phyloP scores from a whole-genome alignment of 2,888 invertebrate genomes.

The Leucania comma region DNA sequence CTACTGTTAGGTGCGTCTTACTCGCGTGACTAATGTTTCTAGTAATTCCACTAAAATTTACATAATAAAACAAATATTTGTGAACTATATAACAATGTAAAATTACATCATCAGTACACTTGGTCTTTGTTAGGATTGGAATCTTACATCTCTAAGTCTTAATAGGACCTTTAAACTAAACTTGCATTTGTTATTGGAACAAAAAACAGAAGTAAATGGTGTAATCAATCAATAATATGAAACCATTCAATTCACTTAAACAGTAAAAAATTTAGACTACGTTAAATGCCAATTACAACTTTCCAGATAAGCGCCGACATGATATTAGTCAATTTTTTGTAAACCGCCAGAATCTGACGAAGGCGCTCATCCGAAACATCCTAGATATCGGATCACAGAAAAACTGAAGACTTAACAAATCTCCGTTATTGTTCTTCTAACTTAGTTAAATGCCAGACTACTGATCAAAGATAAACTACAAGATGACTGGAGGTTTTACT shows the following conservation, averaged over 20 bases:
- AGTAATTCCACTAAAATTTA: conserved; percentile 17
- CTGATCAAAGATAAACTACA: conserved; percentile 5
- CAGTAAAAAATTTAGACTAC: conserved; percentile 10
- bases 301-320: conserved; percentile 40
- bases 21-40: neutral
- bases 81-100: neutral
- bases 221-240: conserved; percentile 20
- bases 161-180: neutral
- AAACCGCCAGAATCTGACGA: conserved; percentile 17
- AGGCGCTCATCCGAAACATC: conserved; percentile 54
- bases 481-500: neutral
- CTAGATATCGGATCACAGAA: conserved; percentile 28
- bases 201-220: conserved; percentile 2
- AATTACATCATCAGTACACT: conserved; percentile 3
- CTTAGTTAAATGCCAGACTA: conserved; percentile 1
- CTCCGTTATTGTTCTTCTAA: conserved; percentile 8
- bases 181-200: neutral
- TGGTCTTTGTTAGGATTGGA: neutral
- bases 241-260: conserved; percentile 17
- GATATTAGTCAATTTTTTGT: conserved; percentile 38
- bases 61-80: conserved; percentile 14
- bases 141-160: neutral
- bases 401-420: conserved; percentile 26
- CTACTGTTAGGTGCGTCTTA: neutral
- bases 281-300: conserved; percentile 29